These are phyloP conservation scores for Ischnura elegans DNA, from an alignment of 2,888 invertebrate genomes.

Conservation along the genomic window DNA sequence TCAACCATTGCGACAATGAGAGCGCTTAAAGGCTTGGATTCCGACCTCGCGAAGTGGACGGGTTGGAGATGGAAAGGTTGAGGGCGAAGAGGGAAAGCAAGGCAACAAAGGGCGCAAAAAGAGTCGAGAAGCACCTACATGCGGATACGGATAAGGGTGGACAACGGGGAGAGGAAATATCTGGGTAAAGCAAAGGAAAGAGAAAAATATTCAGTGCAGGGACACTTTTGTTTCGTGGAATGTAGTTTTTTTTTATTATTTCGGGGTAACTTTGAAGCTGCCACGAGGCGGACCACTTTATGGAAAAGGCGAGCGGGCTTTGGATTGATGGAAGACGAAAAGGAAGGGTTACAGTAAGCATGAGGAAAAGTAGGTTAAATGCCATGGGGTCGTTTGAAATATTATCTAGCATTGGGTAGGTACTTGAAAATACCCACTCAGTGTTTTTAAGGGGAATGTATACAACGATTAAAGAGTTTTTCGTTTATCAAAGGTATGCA, in stretches of 20 bases:
- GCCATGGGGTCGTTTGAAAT: too few species aligned
- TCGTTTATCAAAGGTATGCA: too few species aligned
- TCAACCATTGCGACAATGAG: slow-evolving; percentile 1
- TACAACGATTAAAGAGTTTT: too few species aligned
- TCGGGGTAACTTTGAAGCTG: neutral
- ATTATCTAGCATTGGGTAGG: too few species aligned
- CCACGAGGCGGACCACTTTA: neutral
- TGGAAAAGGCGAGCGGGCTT: neutral
- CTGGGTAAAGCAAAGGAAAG: neutral
- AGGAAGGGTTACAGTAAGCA: too few species aligned
- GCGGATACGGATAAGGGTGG: neutral
- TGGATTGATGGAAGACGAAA: too few species aligned
- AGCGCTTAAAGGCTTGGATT: neutral
- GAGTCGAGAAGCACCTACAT: neutral
- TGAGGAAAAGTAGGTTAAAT: neutral
- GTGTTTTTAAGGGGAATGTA: too few species aligned
- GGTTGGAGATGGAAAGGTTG: neutral
- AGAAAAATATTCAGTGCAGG: neutral
- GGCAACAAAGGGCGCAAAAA: neutral
- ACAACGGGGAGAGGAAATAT: neutral
- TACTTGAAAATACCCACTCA: too few species aligned
- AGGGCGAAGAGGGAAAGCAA: neutral
- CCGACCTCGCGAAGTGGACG: neutral
- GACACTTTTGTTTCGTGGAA: neutral
- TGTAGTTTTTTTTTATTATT: too few species aligned